Evolutionary conservation across 2,797 vertebrate genomes (phyloP).

Genomic region (Muscicapa striata): DNA sequence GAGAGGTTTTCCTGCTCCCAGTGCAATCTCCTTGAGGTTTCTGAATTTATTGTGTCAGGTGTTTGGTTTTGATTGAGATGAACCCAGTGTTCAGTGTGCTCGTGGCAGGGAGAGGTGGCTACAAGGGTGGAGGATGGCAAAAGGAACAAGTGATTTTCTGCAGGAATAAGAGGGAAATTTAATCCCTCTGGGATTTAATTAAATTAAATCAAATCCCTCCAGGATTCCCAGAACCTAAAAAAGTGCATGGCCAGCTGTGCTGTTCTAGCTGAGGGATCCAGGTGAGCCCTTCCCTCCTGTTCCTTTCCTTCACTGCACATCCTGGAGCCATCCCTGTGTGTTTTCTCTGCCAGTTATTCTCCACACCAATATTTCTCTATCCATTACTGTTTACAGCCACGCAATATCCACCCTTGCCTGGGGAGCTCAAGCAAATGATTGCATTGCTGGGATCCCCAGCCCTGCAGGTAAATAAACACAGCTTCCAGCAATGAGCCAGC

Average conservation of each 20-base stretch:
- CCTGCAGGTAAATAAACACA: conserved; percentile 17
- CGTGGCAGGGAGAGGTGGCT: background rate
- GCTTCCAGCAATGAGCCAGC: conserved; percentile 42
- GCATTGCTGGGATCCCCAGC: conserved; percentile 33
- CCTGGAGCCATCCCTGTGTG: background rate
- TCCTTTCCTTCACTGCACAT: background rate
- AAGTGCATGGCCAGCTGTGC: background rate
- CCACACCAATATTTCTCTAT: background rate
- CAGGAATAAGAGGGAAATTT: background rate
- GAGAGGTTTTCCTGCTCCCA: background rate
- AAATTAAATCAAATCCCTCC: no score
- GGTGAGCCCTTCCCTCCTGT: background rate
- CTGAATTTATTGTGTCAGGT: fast-evolving
- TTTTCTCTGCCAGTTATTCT: background rate
- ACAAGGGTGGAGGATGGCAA: background rate
- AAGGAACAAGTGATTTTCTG: fast-evolving
- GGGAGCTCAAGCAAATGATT: conserved; percentile 60
- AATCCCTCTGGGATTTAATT: no score
- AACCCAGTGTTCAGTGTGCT: fast-evolving
- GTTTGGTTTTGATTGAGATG: background rate
- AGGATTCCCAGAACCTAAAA: no score
- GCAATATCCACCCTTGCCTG: conserved; percentile 18
- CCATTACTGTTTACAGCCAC: background rate
- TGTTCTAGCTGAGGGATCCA: background rate
- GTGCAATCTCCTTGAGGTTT: background rate